Percentiles rank a stretch among this genome's conserved stretches.
Conservation (phyloP, 2,888 invertebrate species). For the Cryptus armator region DNA sequence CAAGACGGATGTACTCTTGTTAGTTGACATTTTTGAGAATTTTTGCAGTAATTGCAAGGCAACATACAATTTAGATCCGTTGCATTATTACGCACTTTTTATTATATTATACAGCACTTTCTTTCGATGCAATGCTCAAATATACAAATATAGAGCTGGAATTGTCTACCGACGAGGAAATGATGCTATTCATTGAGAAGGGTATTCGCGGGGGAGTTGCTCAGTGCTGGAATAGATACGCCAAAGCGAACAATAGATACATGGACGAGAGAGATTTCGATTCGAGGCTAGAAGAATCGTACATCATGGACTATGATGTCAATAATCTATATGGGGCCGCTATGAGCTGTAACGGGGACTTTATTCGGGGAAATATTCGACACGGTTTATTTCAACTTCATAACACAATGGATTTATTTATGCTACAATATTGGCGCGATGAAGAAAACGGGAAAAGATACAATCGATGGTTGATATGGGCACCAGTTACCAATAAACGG, state of each 20-base stretch:
- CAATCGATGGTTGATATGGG: too few species aligned
- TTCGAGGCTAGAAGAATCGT: conserved; percentile 66
- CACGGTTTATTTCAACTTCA: too few species aligned
- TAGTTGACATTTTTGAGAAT: conserved; percentile 79
- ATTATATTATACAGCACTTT: accelerated
- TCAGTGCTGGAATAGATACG: conserved; percentile 57
- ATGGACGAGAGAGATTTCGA: conserved; percentile 37
- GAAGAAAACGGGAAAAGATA: too few species aligned
- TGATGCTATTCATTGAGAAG: conserved; percentile 37
- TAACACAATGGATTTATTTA: too few species aligned
- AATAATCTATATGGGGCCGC: conserved; percentile 82
- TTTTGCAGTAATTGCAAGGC: conserved; percentile 72
- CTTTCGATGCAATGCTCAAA: not conserved
- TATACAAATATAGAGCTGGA: conserved; percentile 52
- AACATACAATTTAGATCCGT: too few species aligned
- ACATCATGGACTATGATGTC: conserved; percentile 78
- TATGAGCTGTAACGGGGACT: too few species aligned
- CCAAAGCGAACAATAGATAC: conserved; percentile 56
- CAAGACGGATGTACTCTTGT: too few species aligned
- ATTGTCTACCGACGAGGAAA: conserved; percentile 45
- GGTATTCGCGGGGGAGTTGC: conserved; percentile 55
- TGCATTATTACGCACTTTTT: too few species aligned
- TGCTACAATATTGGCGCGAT: too few species aligned
- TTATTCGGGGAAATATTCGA: too few species aligned
- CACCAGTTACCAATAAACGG: too few species aligned